Evolutionary conservation across 2,888 invertebrate species (phyloP), one percentile per base, ranked within the genome.

Genomic region (Scelioninae gen. 2): DNA sequence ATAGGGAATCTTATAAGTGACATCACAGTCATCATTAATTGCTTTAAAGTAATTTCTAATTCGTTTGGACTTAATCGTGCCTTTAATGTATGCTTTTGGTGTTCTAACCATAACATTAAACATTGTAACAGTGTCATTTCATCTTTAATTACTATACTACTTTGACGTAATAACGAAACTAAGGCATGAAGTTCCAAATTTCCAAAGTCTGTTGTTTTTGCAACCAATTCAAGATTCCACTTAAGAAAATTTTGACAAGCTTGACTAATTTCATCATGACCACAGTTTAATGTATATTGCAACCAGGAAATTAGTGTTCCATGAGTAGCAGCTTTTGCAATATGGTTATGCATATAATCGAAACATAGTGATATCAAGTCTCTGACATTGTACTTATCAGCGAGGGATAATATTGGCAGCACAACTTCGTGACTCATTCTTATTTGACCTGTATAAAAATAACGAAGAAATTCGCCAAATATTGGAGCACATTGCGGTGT

Each of bases 341-440:
- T 91, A 84, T 96, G 94, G 78, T 91, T 90, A 53, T 91, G 90
- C 97, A 97, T 97, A 86, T 95, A 97, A 68, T 92, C 90, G 25
- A 95, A 89, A 85, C 97, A 97, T 9, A 96, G 88, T 5, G 90
- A 88, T 75, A 94, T 94, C 81, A 97, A 89, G 86, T 97, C 96
- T 89, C 92, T 93, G 10, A 97, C 95, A 88, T 96, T 96, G 87
- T 97, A 97, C 87, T 97, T 97, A 86, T 97, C 97, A 37, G 96
- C 96, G 64, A 97, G 88, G 7, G 94, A 94, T 57, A 97, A 88
- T 78, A 97, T 91, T 4, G 96, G 95, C 87, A 97, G 90, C 50
- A 96, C 96, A 73, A 93, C 93, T 58, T 91, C 90, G 77, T 95
- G 91, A 4, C 94, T 94, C 81, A 97, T 93, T 80, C 91, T 90